Percentiles rank a stretch among this genome's conserved stretches.
These are phyloP conservation scores for Drosophila pruinosa DNA, from an alignment of 1,140 invertebrate species.

Conservation along the genomic window DNA sequence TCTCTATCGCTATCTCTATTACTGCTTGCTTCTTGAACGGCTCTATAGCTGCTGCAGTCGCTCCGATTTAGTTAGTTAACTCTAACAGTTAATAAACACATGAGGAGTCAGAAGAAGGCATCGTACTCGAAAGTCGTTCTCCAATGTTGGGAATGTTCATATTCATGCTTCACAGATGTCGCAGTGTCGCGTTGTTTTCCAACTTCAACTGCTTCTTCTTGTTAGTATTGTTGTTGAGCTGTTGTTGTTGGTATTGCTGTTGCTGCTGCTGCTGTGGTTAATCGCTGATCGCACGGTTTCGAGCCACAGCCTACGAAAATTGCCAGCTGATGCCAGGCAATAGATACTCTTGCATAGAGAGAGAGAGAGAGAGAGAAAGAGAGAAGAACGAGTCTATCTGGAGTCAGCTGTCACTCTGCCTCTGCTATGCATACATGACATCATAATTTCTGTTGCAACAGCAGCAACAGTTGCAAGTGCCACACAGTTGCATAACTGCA, in stretches of 20 bases:
- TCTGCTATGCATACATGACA: slow-evolving; percentile 8
- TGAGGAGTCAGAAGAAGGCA: background rate
- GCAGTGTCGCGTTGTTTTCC: slow-evolving; percentile 21
- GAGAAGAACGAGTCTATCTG: background rate
- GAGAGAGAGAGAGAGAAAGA: too few species aligned
- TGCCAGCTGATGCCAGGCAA: slow-evolving; percentile 23
- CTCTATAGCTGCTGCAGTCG: slow-evolving; percentile 34
- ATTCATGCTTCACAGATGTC: slow-evolving; percentile 55
- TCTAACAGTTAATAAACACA: slow-evolving; percentile 79
- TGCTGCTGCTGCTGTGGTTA: slow-evolving; percentile 31
- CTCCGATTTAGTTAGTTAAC: slow-evolving; percentile 79
- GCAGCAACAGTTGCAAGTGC: slow-evolving; percentile 2
- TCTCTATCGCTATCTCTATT: too few species aligned
- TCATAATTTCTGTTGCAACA: slow-evolving; percentile 19
- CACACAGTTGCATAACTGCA: slow-evolving; percentile 15
- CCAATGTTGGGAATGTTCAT: slow-evolving; percentile 27
- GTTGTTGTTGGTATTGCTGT: background rate
- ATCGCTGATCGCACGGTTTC: slow-evolving; percentile 60
- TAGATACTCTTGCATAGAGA: too few species aligned
- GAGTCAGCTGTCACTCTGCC: background rate
- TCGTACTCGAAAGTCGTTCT: background rate
- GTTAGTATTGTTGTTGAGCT: background rate
- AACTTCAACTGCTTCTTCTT: background rate
- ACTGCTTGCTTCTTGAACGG: too few species aligned
- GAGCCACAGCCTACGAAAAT: slow-evolving; percentile 72